phyloP scores from a whole-genome alignment of 2,888 invertebrate genomes.

The Lathronympha strigana region DNA sequence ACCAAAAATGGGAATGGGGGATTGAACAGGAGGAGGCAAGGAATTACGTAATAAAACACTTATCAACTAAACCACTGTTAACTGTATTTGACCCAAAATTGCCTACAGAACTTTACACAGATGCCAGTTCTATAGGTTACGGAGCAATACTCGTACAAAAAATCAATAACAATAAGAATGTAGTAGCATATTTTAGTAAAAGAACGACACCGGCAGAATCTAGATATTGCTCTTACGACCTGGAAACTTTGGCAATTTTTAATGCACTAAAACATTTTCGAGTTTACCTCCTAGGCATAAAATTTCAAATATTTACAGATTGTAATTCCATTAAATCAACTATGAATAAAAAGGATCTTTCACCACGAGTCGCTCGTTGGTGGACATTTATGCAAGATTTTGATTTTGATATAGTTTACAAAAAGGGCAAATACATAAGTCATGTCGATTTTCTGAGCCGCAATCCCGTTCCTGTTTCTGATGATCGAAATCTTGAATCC shows the following conservation, averaged over 20 bases:
- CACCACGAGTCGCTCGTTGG: slow-evolving; percentile 16
- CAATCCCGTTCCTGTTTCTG: slow-evolving; percentile 14
- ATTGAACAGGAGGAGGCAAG: slow-evolving; percentile 3
- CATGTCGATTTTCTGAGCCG: slow-evolving; percentile 27
- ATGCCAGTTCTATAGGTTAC: slow-evolving; percentile 14
- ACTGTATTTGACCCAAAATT: slow-evolving; percentile 9
- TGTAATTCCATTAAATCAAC: slow-evolving; percentile 20
- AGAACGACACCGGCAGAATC: slow-evolving; percentile 13
- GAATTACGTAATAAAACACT: slow-evolving; percentile 5
- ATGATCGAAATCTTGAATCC: neutral
- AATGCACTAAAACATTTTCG: slow-evolving; percentile 23
- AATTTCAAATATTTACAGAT: slow-evolving; percentile 12
- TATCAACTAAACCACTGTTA: neutral
- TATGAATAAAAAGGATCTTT: slow-evolving; percentile 5
- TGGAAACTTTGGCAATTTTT: slow-evolving; percentile 18
- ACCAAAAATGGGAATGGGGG: slow-evolving; percentile 13
- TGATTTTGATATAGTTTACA: slow-evolving; percentile 16
- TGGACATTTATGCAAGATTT: slow-evolving; percentile 26
- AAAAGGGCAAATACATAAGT: slow-evolving; percentile 13
- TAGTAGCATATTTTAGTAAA: slow-evolving; percentile 21
- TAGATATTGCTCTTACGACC: slow-evolving; percentile 10
- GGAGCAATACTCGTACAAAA: slow-evolving; percentile 21
- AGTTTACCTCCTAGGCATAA: slow-evolving; percentile 3
- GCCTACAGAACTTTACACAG: slow-evolving; percentile 11
- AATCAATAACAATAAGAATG: neutral